phyloP scores from a whole-genome alignment of 2,888 invertebrate species.

The Sphaerophoria taeniata region DNA sequence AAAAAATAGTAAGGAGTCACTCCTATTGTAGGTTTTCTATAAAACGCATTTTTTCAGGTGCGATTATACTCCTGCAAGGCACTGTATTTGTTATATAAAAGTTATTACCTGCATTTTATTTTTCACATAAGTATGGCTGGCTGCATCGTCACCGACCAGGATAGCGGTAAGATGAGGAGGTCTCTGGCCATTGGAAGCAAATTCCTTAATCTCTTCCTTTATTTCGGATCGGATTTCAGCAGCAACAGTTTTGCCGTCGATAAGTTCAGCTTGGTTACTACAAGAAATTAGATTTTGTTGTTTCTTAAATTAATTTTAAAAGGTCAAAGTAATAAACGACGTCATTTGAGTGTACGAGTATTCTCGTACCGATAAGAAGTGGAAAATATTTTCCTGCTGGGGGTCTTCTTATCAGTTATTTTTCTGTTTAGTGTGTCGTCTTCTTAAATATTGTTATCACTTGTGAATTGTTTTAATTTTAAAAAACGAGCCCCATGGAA shows the following conservation, averaged over 20 bases:
- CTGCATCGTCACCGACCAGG: conserved; percentile 91
- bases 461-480: neutral
- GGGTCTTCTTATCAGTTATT: conserved; percentile 48
- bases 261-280: conserved; percentile 84
- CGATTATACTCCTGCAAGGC: no score
- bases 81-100: neutral
- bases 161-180: conserved; percentile 89
- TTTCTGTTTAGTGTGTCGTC: neutral
- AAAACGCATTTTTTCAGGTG: no score
- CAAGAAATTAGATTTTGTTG: neutral
- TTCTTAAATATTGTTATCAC: conserved; percentile 9
- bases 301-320: no score
- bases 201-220: conserved; percentile 85
- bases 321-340: conserved; percentile 1
- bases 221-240: conserved; percentile 87
- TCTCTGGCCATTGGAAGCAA: conserved; percentile 85
- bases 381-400: conserved; percentile 59
- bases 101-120: conserved; percentile 86
- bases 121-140: conserved; percentile 90
- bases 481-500: conserved; percentile 14
- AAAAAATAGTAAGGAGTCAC: no score
- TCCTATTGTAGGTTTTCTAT: no score
- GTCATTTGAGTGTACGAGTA: neutral
- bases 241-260: conserved; percentile 88
- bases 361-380: conserved; percentile 34